Base-by-base conservation (phyloP, 2,888 invertebrate genomes). In the Deilephila elpenor region DNA sequence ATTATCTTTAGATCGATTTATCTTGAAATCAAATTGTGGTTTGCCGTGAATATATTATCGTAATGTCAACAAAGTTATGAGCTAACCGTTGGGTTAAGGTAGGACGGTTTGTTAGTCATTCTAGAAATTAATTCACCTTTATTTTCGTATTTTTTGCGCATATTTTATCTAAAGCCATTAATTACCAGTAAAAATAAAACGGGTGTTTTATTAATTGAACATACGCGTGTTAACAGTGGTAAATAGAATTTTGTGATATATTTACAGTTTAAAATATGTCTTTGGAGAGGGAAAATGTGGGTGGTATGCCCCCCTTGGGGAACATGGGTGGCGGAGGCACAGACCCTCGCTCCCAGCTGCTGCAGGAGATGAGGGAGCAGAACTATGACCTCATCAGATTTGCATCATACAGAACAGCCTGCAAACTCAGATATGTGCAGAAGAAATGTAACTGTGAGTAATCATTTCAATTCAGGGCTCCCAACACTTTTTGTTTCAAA, bases 371-470 rank as follows among this genome's bases (percentile, higher is more conserved):
- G 96, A 96, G 98, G 79, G 96, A 97, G 82, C 98, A 98, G 91
- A 98, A 98, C 91, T 99, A 98, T 89, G 99, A 99, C 93, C 96
- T 98, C 78, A 99, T 99, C 86, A 96, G 99, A 84, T 99, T 99
- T 93, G 98, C 99, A 67, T 99, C 99, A 1, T 99, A 99, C 92
- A 96, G 99, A 79, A 99, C 99, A 5, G 99, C 99, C 11, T 99
- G 98, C 88, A 99, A 99, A 92, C 95, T 99, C 74, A 96, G 99
- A 83, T 99, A 99, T 94, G 98, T 99, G 77, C 99, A 99, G 94
- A 99, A 99, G 93, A 99, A 99, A 94, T 98, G 99, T 83, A 98
- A 99, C 91, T 95, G 98, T 99, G 95, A 97, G 98, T 91, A 59
- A 56, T 14, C 11, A 44, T 44, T 44, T 44, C 11, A 44, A 14